These are phyloP conservation scores for Meleagris gallopavo DNA, from an alignment of 2,113 vertebrate genomes.

Conservation along the genomic window DNA sequence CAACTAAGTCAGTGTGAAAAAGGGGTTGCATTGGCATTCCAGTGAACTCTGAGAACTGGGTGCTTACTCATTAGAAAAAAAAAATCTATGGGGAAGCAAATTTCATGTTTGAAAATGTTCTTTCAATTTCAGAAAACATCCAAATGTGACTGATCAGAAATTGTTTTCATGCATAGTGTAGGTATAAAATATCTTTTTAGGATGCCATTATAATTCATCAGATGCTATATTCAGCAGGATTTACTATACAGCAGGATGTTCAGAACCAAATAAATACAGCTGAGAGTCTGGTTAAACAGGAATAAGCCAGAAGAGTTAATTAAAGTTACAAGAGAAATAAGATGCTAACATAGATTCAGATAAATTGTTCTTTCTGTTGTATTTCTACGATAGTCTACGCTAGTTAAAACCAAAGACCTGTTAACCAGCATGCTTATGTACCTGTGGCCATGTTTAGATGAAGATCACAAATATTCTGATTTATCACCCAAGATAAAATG, in stretches of 20 bases:
- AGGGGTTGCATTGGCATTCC: conserved; percentile 67
- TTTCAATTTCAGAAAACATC: conserved; percentile 11
- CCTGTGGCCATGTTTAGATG: conserved; percentile 12
- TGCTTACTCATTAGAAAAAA: conserved; percentile 15
- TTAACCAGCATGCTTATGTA: neutral
- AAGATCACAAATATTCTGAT: neutral
- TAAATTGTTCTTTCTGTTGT: conserved; percentile 7
- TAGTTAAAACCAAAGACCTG: neutral
- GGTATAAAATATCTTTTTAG: conserved; percentile 54
- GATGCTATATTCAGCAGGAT: conserved; percentile 73
- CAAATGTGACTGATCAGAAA: conserved; percentile 16
- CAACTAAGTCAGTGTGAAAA: conserved; percentile 52
- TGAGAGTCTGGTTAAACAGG: conserved; percentile 63
- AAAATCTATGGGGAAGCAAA: neutral
- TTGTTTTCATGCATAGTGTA: neutral
- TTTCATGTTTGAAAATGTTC: conserved; percentile 37
- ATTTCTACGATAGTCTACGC: conserved; percentile 22
- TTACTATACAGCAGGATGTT: conserved; percentile 73
- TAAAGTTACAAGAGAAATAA: conserved; percentile 56
- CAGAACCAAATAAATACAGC: conserved; percentile 66
- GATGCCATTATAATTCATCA: conserved; percentile 61
- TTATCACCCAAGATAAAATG: conserved; percentile 26
- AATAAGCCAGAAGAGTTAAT: conserved; percentile 53
- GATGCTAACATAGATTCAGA: conserved; percentile 27
- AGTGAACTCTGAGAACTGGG: conserved; percentile 44